These are phyloP conservation scores for Saccostrea cuccullata DNA, from an alignment of 1,140 invertebrate species.

Conservation along the genomic window DNA sequence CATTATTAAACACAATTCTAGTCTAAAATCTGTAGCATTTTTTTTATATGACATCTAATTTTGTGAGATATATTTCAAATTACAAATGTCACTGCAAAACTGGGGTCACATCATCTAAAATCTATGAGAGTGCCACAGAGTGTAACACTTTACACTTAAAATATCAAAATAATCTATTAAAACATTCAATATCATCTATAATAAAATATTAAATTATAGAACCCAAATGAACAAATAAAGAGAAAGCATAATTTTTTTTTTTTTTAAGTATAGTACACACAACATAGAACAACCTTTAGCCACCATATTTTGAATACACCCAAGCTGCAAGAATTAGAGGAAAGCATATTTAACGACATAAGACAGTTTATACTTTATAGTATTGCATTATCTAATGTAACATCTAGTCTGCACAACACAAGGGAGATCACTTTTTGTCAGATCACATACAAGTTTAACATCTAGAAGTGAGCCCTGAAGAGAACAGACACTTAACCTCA, in stretches of 20 bases:
- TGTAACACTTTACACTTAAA: too few relatives aligned
- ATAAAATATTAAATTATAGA: neutral
- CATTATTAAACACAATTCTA: too few relatives aligned
- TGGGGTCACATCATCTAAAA: too few relatives aligned
- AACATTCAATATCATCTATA: too few relatives aligned
- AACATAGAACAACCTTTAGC: slow-evolving; percentile 35
- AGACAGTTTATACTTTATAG: neutral
- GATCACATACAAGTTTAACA: neutral
- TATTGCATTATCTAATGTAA: neutral
- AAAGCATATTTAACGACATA: neutral
- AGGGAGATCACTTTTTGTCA: neutral
- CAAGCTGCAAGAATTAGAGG: slow-evolving; percentile 29
- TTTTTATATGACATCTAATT: too few relatives aligned
- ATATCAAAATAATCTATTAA: too few relatives aligned
- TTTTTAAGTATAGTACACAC: neutral
- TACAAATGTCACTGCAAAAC: too few relatives aligned
- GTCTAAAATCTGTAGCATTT: too few relatives aligned
- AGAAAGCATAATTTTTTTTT: neutral
- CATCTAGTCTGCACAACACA: neutral
- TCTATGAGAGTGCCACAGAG: too few relatives aligned
- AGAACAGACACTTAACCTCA: too few relatives aligned
- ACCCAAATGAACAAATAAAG: neutral
- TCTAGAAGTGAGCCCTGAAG: too few relatives aligned
- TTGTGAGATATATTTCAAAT: too few relatives aligned
- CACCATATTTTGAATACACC: slow-evolving; percentile 43